A percentile compares a stretch with the other conserved stretches of the same genome.
Conservation (phyloP, 1,140 invertebrate genomes). For the Zaprionus davidi region DNA sequence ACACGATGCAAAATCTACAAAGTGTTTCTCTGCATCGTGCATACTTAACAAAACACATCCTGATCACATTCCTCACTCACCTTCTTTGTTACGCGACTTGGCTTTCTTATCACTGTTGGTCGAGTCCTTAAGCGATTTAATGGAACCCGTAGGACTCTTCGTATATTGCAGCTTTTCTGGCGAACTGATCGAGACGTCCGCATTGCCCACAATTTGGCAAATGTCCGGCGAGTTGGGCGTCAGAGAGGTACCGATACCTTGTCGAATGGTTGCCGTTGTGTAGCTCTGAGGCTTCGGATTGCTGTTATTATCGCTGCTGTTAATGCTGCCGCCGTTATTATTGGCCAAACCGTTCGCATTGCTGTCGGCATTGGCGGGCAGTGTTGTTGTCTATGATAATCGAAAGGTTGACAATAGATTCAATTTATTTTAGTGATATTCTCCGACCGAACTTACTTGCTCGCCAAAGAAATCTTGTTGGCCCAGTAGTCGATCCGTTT, state of each 20-base stretch:
- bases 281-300: constrained; percentile 73
- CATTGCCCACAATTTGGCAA: constrained; percentile 75
- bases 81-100: constrained; percentile 82
- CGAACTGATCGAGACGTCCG: constrained; percentile 63
- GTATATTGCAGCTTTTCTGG: constrained; percentile 78
- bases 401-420: neutral
- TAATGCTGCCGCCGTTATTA: constrained; percentile 49
- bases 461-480: constrained; percentile 95
- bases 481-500: constrained; percentile 94
- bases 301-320: constrained; percentile 63
- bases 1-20: neutral
- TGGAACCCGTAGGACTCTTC: constrained; percentile 82
- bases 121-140: constrained; percentile 80
- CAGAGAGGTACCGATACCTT: constrained; percentile 78
- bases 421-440: neutral
- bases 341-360: constrained; percentile 65
- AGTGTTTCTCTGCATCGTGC: neutral
- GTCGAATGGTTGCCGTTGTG: constrained; percentile 78
- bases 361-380: constrained; percentile 47
- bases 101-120: constrained; percentile 78
- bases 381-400: constrained; percentile 3
- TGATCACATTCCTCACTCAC: constrained; percentile 52
- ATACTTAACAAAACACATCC: neutral
- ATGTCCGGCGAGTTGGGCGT: constrained; percentile 78
- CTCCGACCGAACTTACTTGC: constrained; percentile 85